Conservation (phyloP, 2,797 vertebrate genomes). For the Tadarida brasiliensis region DNA sequence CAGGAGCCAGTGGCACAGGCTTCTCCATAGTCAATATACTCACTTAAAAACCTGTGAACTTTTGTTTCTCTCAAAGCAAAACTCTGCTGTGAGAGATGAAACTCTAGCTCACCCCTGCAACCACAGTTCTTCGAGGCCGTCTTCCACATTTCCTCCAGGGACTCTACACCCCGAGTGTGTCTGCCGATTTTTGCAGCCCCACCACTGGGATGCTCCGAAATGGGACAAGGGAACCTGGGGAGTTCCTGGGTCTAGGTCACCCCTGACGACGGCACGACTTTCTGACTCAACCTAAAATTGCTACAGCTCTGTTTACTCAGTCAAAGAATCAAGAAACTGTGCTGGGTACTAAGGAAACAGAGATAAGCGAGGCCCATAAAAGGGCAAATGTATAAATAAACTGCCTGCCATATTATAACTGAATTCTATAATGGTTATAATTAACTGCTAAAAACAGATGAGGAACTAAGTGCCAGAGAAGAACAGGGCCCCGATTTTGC, state of each 20-base stretch:
- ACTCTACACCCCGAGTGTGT: not conserved
- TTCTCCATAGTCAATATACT: not conserved
- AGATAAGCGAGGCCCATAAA: not conserved
- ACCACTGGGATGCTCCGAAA: not conserved
- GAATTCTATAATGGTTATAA: conserved; percentile 25
- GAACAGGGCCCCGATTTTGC: not conserved
- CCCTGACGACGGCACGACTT: not conserved
- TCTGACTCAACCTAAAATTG: not conserved
- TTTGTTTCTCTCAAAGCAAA: not conserved
- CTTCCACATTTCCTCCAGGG: not conserved
- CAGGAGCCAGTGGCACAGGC: not conserved
- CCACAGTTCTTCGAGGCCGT: not conserved
- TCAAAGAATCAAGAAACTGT: not conserved
- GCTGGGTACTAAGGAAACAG: not conserved
- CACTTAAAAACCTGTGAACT: not conserved
- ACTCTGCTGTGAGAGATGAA: not conserved
- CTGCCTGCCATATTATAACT: not conserved
- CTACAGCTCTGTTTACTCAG: not conserved
- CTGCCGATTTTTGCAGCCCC: not conserved
- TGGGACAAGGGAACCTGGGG: not conserved
- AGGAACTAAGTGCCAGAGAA: conserved; percentile 1
- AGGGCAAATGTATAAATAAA: not conserved
- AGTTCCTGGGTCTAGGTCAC: not conserved
- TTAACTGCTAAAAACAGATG: conserved; percentile 7
- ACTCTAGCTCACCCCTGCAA: not conserved